These are phyloP conservation scores for Patella ulyssiponensis DNA, from an alignment of 2,888 invertebrate genomes.

Conservation along the genomic window DNA sequence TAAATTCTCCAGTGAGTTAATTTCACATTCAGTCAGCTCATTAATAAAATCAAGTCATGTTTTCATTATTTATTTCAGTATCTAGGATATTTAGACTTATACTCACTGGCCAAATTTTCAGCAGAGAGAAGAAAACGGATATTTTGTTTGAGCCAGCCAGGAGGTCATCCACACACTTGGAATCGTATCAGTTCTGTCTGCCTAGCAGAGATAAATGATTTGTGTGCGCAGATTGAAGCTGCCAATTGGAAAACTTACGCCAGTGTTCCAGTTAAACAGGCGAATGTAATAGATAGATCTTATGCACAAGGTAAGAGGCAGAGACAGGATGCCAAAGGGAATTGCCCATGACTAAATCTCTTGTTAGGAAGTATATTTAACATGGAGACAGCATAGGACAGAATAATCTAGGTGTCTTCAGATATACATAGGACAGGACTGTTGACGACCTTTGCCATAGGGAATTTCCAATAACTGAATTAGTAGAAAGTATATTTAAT, in stretches of 20 bases:
- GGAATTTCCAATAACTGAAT: not conserved
- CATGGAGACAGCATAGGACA: too few species aligned
- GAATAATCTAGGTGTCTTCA: too few species aligned
- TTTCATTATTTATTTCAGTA: constrained; percentile 74
- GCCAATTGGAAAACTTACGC: constrained; percentile 61
- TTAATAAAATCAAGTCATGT: too few species aligned
- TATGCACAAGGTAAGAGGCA: not conserved
- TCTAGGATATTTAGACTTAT: constrained; percentile 83
- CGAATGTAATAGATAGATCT: constrained; percentile 14
- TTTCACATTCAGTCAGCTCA: too few species aligned
- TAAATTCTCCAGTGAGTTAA: too few species aligned
- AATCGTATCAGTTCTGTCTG: constrained; percentile 79
- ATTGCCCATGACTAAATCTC: not conserved
- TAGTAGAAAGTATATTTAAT: too few species aligned
- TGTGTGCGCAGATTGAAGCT: constrained; percentile 73
- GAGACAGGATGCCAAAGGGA: not conserved
- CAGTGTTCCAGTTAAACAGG: constrained; percentile 46
- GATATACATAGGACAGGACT: not conserved
- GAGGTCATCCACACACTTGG: constrained; percentile 90
- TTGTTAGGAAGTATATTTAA: constrained; percentile 16
- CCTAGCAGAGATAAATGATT: constrained; percentile 78
- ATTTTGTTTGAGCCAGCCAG: constrained; percentile 74
- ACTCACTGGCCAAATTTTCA: constrained; percentile 79
- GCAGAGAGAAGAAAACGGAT: constrained; percentile 77
- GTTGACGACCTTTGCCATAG: not conserved